Evolutionary conservation across 2,888 invertebrate species (phyloP).

Genomic region (Athalia cordata): DNA sequence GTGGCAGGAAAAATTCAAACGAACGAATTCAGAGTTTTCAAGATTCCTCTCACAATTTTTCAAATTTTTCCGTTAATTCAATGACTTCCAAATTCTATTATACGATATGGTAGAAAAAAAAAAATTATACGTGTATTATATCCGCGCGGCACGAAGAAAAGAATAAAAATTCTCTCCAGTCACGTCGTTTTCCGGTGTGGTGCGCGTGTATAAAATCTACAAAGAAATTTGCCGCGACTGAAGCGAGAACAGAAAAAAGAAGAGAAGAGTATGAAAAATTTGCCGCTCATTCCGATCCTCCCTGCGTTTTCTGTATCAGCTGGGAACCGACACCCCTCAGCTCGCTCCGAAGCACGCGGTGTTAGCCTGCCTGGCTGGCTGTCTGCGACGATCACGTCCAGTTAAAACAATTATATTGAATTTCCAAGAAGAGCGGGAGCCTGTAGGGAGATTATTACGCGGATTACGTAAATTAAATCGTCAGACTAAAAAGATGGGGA

Average conservation of each 20-base stretch:
- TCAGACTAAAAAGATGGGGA: constrained; percentile 36
- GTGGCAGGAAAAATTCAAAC: not conserved
- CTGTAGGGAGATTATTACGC: constrained; percentile 33
- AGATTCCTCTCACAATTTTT: too few relatives aligned
- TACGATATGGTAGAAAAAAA: not conserved
- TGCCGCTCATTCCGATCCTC: constrained; percentile 18
- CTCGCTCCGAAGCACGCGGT: not conserved
- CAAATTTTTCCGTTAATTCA: too few relatives aligned
- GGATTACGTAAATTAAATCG: constrained; percentile 45
- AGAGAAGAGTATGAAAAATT: not conserved
- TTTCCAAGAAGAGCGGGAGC: constrained; percentile 13
- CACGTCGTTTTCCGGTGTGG: not conserved
- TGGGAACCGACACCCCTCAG: not conserved
- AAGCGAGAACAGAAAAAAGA: not conserved
- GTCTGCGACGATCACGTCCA: constrained; percentile 32
- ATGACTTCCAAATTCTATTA: too few relatives aligned
- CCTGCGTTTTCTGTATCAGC: not conserved
- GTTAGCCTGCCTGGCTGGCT: not conserved
- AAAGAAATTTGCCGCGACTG: constrained; percentile 26
- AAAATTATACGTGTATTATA: not conserved
- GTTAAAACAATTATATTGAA: constrained; percentile 40
- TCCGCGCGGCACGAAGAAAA: not conserved
- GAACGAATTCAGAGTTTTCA: too few relatives aligned
- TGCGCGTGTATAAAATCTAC: constrained; percentile 14
- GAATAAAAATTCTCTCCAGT: not conserved